Evolutionary conservation across 2,888 invertebrate species (phyloP).

Genomic region (Philereme transversata): DNA sequence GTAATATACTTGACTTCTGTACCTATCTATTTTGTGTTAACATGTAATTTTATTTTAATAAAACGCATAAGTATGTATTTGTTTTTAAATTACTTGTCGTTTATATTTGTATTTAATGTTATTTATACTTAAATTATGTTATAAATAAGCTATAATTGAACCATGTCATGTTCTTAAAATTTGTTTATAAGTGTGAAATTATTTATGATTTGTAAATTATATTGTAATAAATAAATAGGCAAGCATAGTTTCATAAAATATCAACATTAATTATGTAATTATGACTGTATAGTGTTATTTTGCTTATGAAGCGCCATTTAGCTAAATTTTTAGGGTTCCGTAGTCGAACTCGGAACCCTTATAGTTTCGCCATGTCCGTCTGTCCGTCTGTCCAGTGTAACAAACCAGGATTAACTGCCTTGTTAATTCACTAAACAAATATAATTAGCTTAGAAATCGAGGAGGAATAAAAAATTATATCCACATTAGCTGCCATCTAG

Average conservation of each 20-base stretch:
- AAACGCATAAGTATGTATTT: not conserved
- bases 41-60: no score
- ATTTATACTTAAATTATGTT: constrained; percentile 9
- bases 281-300: constrained; percentile 14
- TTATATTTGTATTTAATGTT: constrained; percentile 21
- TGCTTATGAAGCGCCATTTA: constrained; percentile 24
- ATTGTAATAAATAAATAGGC: not conserved
- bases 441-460: no score
- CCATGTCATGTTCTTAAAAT: constrained; percentile 12
- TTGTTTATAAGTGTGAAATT: no score
- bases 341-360: no score
- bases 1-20: no score
- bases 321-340: constrained; percentile 22
- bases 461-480: no score
- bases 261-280: not conserved
- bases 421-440: no score
- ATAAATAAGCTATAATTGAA: constrained; percentile 13
- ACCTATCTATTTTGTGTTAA: no score
- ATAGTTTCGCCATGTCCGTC: no score
- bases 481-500: no score
- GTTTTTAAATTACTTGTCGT: constrained; percentile 9
- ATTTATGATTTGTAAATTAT: constrained; percentile 11
- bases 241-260: constrained; percentile 4
- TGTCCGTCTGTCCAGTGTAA: no score
- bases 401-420: no score